phyloP scores from a whole-genome alignment of 1,140 invertebrate species.

The Micrasema minimum region DNA sequence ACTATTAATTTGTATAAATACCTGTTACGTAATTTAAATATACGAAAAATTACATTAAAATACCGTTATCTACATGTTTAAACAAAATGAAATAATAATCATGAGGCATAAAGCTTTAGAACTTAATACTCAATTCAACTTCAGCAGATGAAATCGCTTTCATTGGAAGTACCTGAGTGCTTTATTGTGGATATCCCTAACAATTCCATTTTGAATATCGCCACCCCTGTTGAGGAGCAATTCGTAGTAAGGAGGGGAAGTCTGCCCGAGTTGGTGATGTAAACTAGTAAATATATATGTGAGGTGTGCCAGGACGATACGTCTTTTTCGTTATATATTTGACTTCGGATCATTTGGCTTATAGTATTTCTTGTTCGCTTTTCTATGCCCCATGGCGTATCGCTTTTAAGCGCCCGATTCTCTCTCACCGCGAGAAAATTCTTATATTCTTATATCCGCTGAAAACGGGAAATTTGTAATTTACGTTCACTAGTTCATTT shows the following conservation, averaged over 20 bases:
- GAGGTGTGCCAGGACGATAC: conserved; percentile 44
- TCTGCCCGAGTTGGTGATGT: conserved; percentile 9
- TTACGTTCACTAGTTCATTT: conserved; percentile 16
- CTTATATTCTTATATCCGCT: not conserved
- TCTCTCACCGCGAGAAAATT: conserved; percentile 3
- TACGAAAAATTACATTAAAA: too few species aligned
- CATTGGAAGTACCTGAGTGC: conserved; percentile 13
- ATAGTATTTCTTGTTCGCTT: conserved; percentile 49
- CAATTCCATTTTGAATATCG: not conserved
- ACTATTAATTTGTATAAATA: too few species aligned
- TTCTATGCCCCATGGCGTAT: conserved; percentile 39
- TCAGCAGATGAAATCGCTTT: not conserved
- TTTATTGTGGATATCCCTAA: conserved; percentile 16
- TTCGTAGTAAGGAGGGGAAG: not conserved
- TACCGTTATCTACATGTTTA: too few species aligned
- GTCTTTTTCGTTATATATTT: conserved; percentile 51
- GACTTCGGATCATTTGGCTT: conserved; percentile 51
- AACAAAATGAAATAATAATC: too few species aligned
- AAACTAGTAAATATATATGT: conserved; percentile 48
- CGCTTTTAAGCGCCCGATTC: conserved; percentile 22
- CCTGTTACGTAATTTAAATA: too few species aligned
- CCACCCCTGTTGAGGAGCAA: not conserved
- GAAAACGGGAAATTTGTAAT: conserved; percentile 5
- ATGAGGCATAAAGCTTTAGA: too few species aligned
- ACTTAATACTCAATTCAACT: too few species aligned